Percentiles rank a stretch among this genome's conserved stretches.
Conservation (phyloP, 1,140 invertebrate genomes). For the Meloidogyne floridensis region DNA sequence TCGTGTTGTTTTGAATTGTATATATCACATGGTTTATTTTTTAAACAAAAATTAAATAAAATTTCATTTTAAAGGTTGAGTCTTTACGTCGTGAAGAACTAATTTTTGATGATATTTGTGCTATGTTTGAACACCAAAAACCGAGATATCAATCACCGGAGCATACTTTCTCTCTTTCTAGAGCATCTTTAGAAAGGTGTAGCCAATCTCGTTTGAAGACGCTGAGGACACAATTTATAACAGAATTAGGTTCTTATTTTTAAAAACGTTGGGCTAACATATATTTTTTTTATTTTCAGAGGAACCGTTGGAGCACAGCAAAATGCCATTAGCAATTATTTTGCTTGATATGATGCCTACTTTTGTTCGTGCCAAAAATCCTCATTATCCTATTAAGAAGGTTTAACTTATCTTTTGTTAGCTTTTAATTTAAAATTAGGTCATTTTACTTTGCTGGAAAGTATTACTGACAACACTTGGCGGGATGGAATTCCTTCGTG, state of each 20-base stretch:
- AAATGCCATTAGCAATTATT: slow-evolving; percentile 52
- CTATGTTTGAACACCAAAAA: slow-evolving; percentile 23
- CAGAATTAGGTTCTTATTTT: slow-evolving; percentile 50
- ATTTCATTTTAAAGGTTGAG: slow-evolving; percentile 36
- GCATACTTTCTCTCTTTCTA: neutral
- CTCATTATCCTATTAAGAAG: slow-evolving; percentile 64
- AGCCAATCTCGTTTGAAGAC: slow-evolving; percentile 12
- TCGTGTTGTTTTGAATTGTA: slow-evolving; percentile 49
- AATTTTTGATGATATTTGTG: slow-evolving; percentile 18
- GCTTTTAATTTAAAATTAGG: slow-evolving; percentile 30
- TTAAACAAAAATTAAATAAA: neutral
- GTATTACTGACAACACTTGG: slow-evolving; percentile 56
- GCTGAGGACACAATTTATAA: slow-evolving; percentile 51
- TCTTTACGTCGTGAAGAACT: slow-evolving; percentile 52
- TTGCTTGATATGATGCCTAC: slow-evolving; percentile 63
- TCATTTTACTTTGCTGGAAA: slow-evolving; percentile 61
- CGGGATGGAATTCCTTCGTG: slow-evolving; percentile 51
- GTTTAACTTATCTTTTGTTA: slow-evolving; percentile 30
- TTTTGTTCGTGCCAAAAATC: slow-evolving; percentile 55
- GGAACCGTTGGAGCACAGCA: slow-evolving; percentile 55
- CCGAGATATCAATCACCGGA: neutral
- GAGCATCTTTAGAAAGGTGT: slow-evolving; percentile 1
- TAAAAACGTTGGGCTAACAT: neutral
- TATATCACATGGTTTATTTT: slow-evolving; percentile 60
- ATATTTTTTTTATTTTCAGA: slow-evolving; percentile 40